Percentiles rank a stretch among this genome's conserved stretches.
Evolutionary conservation across 2,113 vertebrate genomes (phyloP).

Genomic region (Nestor notabilis): DNA sequence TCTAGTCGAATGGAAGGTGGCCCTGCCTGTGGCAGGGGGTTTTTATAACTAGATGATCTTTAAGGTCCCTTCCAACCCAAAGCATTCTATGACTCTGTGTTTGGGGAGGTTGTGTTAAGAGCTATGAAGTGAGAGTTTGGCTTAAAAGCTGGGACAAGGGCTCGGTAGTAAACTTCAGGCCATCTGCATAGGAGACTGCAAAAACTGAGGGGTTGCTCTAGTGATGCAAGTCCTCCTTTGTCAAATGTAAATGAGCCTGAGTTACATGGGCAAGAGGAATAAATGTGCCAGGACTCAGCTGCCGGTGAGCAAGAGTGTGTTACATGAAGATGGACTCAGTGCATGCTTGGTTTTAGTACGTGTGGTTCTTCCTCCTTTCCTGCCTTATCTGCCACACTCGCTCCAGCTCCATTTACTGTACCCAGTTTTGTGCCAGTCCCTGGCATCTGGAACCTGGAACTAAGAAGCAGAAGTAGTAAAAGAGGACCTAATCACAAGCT

Average conservation of each 20-base stretch:
- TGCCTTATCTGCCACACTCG: background rate
- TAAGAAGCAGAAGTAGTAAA: background rate
- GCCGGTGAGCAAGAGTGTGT: background rate
- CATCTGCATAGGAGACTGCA: background rate
- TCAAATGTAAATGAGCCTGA: background rate
- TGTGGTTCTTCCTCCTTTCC: background rate
- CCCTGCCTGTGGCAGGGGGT: background rate
- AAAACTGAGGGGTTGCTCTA: background rate
- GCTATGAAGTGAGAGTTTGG: background rate
- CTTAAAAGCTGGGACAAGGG: background rate
- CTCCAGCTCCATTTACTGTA: background rate
- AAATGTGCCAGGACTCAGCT: background rate
- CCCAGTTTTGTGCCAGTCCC: rapidly evolving
- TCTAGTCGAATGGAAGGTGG: background rate
- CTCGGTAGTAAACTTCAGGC: background rate
- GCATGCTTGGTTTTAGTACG: background rate
- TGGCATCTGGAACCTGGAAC: background rate
- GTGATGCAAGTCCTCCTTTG: background rate
- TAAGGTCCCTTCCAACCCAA: background rate
- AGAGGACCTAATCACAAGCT: background rate
- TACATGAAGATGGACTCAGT: background rate
- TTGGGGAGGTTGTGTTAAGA: background rate
- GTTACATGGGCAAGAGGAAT: background rate
- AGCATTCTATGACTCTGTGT: background rate
- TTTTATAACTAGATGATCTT: background rate